phyloP scores from a whole-genome alignment of 2,888 invertebrate genomes.

The Slavum lentiscoides region DNA sequence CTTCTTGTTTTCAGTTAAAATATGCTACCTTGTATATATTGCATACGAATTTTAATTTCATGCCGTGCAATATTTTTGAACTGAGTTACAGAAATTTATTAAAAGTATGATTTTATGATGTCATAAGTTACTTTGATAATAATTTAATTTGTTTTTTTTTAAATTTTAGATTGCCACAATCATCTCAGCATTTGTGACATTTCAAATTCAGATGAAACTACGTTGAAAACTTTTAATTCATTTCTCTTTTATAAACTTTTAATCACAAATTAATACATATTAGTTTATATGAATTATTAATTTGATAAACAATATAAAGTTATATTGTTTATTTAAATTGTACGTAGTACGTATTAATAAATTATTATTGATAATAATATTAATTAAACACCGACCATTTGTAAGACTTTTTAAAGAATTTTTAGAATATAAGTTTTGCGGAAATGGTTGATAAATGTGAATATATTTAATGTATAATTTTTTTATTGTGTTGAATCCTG shows the following conservation, averaged over 20 bases:
- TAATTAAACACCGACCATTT: no score
- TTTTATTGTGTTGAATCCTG: no score
- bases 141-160: no score
- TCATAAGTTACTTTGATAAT: neutral
- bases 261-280: neutral
- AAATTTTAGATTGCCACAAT: slow-evolving; percentile 1
- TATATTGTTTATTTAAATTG: no score
- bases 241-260: neutral
- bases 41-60: slow-evolving; percentile 19
- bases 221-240: neutral
- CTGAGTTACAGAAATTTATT: slow-evolving; percentile 19
- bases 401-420: no score
- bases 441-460: no score
- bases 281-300: no score
- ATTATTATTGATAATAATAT: no score
- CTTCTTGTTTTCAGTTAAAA: neutral
- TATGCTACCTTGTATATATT: slow-evolving; percentile 24
- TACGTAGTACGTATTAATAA: no score
- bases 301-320: no score
- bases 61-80: slow-evolving; percentile 33
- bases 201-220: slow-evolving; percentile 22
- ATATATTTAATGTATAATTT: no score
- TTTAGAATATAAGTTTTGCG: no score
- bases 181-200: neutral
- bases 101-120: neutral